Evolutionary conservation across 1,140 invertebrate species (phyloP).

Genomic region (Medauroidea extradentata): DNA sequence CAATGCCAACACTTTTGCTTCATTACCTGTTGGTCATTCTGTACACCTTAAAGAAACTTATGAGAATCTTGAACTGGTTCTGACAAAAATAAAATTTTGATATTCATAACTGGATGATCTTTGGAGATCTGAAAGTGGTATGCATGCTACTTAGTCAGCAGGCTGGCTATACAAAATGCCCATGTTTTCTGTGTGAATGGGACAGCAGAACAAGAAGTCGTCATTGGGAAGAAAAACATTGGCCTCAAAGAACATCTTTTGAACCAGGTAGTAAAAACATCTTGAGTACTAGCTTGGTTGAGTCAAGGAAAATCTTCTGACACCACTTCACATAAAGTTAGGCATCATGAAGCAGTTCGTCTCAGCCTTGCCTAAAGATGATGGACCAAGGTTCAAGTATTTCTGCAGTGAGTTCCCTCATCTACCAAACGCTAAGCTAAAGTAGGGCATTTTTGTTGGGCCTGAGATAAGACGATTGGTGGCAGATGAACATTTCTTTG

Average conservation of each 20-base stretch:
- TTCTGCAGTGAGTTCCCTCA: constrained; percentile 18
- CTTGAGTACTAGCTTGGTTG: constrained; percentile 22
- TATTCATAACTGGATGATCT: constrained; percentile 22
- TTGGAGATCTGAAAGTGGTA: constrained; percentile 31
- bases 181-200: constrained; percentile 35
- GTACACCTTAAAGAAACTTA: constrained; percentile 21
- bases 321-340: constrained; percentile 37
- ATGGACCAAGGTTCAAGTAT: constrained; percentile 20
- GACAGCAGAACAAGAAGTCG: constrained; percentile 25
- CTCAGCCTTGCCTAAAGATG: constrained; percentile 27
- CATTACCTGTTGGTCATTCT: constrained; percentile 15
- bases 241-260: constrained; percentile 28
- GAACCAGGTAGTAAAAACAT: constrained; percentile 24
- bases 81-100: constrained; percentile 31
- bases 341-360: constrained; percentile 39
- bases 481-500: constrained; percentile 17
- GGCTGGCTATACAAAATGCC: constrained; percentile 38
- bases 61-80: background rate
- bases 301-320: constrained; percentile 27
- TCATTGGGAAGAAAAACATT: constrained; percentile 25
- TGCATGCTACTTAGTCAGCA: constrained; percentile 30
- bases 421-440: constrained; percentile 20
- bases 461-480: constrained; percentile 26
- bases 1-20: background rate
- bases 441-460: constrained; percentile 28